phyloP scores from a whole-genome alignment of 2,113 vertebrate genomes.

The Mastomys natalensis region DNA sequence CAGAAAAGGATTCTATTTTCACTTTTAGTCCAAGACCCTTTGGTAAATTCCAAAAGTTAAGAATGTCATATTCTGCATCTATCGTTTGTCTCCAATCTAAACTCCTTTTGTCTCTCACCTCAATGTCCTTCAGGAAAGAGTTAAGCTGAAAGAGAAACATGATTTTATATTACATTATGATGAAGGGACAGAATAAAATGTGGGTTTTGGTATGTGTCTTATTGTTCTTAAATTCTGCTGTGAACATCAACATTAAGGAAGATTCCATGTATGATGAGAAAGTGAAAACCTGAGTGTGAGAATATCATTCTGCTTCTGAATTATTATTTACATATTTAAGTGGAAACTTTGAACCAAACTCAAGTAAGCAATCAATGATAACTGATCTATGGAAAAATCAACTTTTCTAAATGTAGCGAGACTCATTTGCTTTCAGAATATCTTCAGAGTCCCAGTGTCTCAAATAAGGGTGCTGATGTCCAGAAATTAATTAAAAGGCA shows the following conservation, averaged over 20 bases:
- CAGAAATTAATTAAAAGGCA: not conserved
- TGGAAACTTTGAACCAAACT: not conserved
- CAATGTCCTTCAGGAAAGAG: not conserved
- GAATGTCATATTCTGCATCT: not conserved
- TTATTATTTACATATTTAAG: no score
- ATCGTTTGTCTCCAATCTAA: not conserved
- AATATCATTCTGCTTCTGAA: no score
- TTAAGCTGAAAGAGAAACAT: not conserved
- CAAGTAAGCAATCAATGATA: not conserved
- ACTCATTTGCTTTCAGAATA: no score
- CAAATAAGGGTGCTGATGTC: no score
- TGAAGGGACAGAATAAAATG: not conserved
- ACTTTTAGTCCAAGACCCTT: not conserved
- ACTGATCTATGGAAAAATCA: not conserved
- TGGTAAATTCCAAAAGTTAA: not conserved
- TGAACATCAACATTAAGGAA: not conserved
- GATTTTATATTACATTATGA: not conserved
- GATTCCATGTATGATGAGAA: fast-evolving
- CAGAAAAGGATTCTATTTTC: not conserved
- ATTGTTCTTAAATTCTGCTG: not conserved
- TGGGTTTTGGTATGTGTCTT: no score
- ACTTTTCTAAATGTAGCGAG: fast-evolving
- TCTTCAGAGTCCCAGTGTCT: fast-evolving
- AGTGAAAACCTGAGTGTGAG: fast-evolving
- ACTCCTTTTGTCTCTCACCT: not conserved